Evolutionary conservation across 2,888 invertebrate genomes (phyloP).

Genomic region (Micoletzkya japonica): DNA sequence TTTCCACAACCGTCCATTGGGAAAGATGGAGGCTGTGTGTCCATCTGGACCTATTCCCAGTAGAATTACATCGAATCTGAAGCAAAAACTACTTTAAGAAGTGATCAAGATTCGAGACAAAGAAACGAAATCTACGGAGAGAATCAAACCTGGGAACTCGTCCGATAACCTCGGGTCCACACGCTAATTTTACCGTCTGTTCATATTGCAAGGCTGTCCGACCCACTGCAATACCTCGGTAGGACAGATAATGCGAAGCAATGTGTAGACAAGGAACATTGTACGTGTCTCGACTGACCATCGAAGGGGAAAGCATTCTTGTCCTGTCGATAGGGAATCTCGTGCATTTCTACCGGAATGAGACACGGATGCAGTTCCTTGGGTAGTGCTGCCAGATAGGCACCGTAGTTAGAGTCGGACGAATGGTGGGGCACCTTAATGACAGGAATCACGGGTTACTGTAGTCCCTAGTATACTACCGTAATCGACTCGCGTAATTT

Average conservation of each 20-base stretch:
- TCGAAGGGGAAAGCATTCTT: conserved; percentile 1
- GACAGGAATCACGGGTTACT: no score
- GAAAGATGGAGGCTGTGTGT: conserved; percentile 95
- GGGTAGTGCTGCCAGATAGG: conserved; percentile 11
- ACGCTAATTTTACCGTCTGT: no score
- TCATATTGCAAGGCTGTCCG: conserved; percentile 22
- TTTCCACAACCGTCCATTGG: conserved; percentile 69
- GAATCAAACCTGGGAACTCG: conserved; percentile 13
- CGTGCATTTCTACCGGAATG: not conserved
- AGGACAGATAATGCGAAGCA: not conserved
- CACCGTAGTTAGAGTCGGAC: conserved; percentile 23
- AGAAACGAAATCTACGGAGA: not conserved
- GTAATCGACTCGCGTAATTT: no score
- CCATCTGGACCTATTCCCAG: conserved; percentile 93
- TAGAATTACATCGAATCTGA: conserved; percentile 65
- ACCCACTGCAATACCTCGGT: not conserved
- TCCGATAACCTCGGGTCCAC: conserved; percentile 27
- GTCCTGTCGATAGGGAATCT: conserved; percentile 12
- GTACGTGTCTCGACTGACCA: not conserved
- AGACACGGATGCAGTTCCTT: not conserved
- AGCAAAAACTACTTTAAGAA: not conserved
- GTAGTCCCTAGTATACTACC: no score
- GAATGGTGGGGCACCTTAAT: conserved; percentile 6
- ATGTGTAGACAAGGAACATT: not conserved
- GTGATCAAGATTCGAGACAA: not conserved